Evolutionary conservation across 2,113 vertebrate species (phyloP).

Genomic region (Melanerpes formicivorus): DNA sequence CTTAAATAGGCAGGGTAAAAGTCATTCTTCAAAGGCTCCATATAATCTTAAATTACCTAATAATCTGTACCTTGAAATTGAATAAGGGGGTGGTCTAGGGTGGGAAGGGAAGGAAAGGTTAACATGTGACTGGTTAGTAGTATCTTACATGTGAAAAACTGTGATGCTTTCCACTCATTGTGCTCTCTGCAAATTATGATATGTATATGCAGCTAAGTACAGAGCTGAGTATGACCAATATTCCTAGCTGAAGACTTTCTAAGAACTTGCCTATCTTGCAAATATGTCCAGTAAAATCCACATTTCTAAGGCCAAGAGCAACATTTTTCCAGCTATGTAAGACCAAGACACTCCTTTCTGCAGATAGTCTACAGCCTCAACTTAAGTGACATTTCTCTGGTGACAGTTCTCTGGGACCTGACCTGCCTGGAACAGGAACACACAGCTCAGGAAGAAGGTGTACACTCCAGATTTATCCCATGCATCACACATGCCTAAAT

Average conservation of each 20-base stretch:
- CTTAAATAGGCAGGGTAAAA: not conserved
- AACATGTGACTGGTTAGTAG: not conserved
- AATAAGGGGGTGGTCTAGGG: not conserved
- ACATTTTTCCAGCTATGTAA: too few relatives aligned
- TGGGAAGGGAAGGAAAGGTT: not conserved
- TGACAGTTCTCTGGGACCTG: too few relatives aligned
- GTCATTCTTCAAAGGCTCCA: not conserved
- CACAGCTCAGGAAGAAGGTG: too few relatives aligned
- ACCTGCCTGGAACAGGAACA: too few relatives aligned
- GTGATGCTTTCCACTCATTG: not conserved
- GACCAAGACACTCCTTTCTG: too few relatives aligned
- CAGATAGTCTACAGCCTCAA: too few relatives aligned
- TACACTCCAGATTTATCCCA: too few relatives aligned
- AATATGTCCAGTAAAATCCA: too few relatives aligned
- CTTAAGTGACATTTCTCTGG: too few relatives aligned
- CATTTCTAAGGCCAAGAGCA: too few relatives aligned
- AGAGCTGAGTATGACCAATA: not conserved
- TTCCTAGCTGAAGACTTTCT: not conserved
- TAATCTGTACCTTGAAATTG: not conserved
- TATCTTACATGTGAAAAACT: not conserved
- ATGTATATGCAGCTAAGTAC: rapidly evolving
- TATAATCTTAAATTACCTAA: slow-evolving; percentile 1
- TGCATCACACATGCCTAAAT: too few relatives aligned
- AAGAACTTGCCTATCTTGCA: not conserved
- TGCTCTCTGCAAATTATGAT: not conserved